Conservation (phyloP, 2,113 vertebrate genomes). For the Furnarius figulus region DNA sequence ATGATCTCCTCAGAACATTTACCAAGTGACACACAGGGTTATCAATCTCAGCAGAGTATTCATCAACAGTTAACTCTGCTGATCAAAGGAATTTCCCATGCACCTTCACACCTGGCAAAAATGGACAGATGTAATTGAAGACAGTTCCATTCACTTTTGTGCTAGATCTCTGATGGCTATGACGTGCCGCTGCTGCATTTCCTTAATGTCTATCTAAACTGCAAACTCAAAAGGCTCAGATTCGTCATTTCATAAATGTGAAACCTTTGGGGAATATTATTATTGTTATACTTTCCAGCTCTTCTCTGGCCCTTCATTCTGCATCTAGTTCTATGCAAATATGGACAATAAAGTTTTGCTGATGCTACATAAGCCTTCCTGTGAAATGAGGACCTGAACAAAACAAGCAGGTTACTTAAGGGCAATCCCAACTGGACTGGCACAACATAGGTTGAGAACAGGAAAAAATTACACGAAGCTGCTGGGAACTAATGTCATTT, state of each 20-base stretch:
- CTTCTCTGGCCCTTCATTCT: not conserved
- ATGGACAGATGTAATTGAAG: not conserved
- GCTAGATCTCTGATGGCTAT: not conserved
- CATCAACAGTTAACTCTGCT: not conserved
- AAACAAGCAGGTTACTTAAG: not conserved
- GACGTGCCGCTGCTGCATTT: not conserved
- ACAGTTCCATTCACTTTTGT: not conserved
- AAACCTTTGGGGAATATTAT: not conserved
- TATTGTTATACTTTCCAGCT: not conserved
- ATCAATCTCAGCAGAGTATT: not conserved
- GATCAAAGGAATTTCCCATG: not conserved
- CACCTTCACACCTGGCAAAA: conserved; percentile 5
- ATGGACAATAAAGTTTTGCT: not conserved
- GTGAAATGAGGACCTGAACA: not conserved
- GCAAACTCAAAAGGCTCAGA: not conserved
- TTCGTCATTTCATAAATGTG: not conserved
- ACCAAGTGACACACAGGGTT: not conserved
- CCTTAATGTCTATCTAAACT: not conserved
- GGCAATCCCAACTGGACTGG: not conserved
- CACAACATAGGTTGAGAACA: not conserved
- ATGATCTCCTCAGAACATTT: not conserved
- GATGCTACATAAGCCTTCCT: not conserved
- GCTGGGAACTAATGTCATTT: not conserved
- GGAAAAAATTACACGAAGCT: not conserved
- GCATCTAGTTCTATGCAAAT: not conserved